phyloP scores from a whole-genome alignment of 2,797 vertebrate genomes.

The Mergus octosetaceus region DNA sequence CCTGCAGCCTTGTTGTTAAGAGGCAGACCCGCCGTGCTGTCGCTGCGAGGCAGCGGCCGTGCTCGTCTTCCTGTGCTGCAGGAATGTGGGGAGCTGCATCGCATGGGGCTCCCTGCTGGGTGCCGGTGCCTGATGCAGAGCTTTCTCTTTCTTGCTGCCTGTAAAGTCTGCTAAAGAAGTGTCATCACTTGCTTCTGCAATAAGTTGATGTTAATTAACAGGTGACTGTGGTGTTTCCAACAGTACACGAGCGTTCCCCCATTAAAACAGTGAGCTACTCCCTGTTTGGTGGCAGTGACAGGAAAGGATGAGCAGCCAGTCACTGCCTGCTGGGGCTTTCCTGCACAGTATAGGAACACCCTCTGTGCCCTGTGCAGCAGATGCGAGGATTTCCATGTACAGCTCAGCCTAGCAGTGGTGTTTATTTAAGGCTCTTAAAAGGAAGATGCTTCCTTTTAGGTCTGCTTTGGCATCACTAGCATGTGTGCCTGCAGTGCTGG shows the following conservation, averaged over 20 bases:
- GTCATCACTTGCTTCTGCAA: not conserved
- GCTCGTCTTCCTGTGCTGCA: too few species aligned
- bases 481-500: not conserved
- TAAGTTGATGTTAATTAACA: not conserved
- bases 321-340: too few species aligned
- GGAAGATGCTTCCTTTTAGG: not conserved
- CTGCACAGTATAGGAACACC: too few species aligned
- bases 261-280: too few species aligned
- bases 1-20: too few species aligned
- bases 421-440: not conserved
- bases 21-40: too few species aligned
- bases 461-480: not conserved
- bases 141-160: not conserved
- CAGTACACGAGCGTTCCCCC: too few species aligned
- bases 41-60: not conserved
- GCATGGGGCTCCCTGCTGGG: not conserved
- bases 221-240: not conserved
- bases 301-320: too few species aligned
- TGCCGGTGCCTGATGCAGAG: not conserved
- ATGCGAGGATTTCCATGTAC: not conserved
- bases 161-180: not conserved
- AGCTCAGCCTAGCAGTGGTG: not conserved
- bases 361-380: not conserved
- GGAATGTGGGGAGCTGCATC: not conserved
- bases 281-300: too few species aligned